A percentile compares a stretch with the other conserved stretches of the same genome.
These are phyloP conservation scores for Larimichthys polyactis DNA, from an alignment of 2,113 vertebrate species.

Conservation along the genomic window DNA sequence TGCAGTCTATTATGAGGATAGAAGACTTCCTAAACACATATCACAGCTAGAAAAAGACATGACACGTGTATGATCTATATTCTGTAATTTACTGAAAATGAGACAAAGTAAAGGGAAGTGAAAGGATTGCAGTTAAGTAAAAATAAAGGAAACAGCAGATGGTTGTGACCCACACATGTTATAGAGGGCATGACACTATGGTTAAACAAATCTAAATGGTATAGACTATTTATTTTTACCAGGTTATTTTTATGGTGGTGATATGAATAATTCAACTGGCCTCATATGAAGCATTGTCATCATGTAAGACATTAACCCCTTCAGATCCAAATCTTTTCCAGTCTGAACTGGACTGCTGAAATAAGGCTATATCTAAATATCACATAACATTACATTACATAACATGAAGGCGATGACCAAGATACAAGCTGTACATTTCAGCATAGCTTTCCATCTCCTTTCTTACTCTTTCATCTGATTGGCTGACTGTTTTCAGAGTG, in stretches of 20 bases:
- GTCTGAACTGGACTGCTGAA: no score
- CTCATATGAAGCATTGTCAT: background rate
- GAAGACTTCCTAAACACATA: background rate
- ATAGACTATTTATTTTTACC: background rate
- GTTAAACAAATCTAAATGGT: background rate
- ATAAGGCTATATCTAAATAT: background rate
- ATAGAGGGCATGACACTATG: background rate
- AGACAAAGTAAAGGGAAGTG: background rate
- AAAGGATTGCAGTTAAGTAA: background rate
- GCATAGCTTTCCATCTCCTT: no score
- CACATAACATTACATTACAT: background rate
- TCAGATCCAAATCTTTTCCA: background rate
- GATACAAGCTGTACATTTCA: background rate
- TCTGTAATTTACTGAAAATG: background rate
- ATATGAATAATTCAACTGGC: background rate
- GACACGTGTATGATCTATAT: background rate
- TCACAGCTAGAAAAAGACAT: background rate
- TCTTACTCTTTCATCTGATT: no score
- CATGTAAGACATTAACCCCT: background rate
- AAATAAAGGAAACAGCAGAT: constrained; percentile 16
- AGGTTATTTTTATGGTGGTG: background rate
- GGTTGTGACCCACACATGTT: background rate
- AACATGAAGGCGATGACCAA: background rate
- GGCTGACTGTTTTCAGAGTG: no score
- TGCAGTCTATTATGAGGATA: background rate